These are phyloP conservation scores for Callipepla californica DNA, from an alignment of 2,113 vertebrate species.

Conservation along the genomic window DNA sequence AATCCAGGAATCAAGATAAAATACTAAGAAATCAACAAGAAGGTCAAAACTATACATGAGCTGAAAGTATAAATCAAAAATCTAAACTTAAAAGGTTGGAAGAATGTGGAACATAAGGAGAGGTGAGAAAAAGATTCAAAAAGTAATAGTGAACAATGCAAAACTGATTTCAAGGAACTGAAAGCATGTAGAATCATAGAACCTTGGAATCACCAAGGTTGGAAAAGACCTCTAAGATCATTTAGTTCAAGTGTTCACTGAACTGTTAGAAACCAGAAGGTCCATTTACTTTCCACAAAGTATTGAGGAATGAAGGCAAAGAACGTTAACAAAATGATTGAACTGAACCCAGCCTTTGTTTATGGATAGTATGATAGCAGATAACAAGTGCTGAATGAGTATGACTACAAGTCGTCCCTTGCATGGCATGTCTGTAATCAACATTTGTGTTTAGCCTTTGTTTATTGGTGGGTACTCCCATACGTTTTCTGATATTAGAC, in stretches of 20 bases:
- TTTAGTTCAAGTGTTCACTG: too few species aligned
- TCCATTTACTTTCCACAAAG: neutral
- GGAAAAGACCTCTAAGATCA: too few species aligned
- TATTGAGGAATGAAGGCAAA: neutral
- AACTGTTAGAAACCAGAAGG: neutral
- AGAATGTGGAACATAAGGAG: neutral
- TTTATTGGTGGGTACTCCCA: neutral
- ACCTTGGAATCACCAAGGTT: too few species aligned
- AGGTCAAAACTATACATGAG: neutral
- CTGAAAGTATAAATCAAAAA: neutral
- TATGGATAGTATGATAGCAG: neutral
- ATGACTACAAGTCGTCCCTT: neutral
- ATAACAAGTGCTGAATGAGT: neutral
- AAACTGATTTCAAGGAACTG: neutral
- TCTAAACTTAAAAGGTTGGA: neutral
- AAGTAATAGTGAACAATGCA: neutral
- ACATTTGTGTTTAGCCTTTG: neutral
- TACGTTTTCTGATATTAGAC: neutral
- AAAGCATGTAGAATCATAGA: neutral
- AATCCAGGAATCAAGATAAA: neutral
- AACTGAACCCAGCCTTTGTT: neutral
- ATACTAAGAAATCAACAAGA: neutral
- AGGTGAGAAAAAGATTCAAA: neutral
- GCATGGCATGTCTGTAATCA: neutral
- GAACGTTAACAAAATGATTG: neutral